Base-by-base conservation (phyloP, 2,113 vertebrate species). In the Takifugu flavidus region DNA sequence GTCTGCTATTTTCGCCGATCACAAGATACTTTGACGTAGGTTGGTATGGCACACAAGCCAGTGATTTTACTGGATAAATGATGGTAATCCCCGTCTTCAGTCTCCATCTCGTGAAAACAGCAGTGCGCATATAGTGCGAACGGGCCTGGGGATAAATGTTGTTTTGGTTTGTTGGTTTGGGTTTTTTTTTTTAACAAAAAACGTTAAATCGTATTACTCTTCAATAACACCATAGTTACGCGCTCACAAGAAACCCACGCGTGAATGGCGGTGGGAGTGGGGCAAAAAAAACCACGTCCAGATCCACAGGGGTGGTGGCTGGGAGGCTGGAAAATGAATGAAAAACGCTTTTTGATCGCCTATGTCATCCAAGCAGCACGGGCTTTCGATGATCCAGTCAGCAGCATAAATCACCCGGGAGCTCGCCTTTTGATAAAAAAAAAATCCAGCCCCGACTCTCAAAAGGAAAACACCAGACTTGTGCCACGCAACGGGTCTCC, bases 61-160 rank as follows among this genome's bases (percentile, higher is more conserved):
- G 62, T 74, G 71, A 75, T 68, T 81, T 82, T 43, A 80, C 69
- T 78, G 78, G 71, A 79, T 75, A 77, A 59, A 86, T 86, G 83
- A 89, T 80, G 77, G 79, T 87, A 90, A 89, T 91, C 89, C 86
- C 85, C 90, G 86, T 92, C 90, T 87, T 92, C 91, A 80, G 86
- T 89, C 89, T 92, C 91, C 91, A 92, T 92, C 84, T 87, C 89
- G 86, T 72, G 62, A 77, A 79, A 89, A 87, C 78, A 75, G 67
- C 77, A 82, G 77, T 72, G 72, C 75, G 78, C 70, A 60, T 62
- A 29, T 72, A 60, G 75, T 66, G 64, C 60, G 69, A 69, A 42
- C 72, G 56, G 78, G 68, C 62, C 68, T 8, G 66, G 27, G 10
- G 73, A 65, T 3, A 63, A 53, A 45, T 62, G 67, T 5, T 15